Evolutionary conservation across 2,797 vertebrate genomes (phyloP).

Genomic region (Trichosurus vulpecula): DNA sequence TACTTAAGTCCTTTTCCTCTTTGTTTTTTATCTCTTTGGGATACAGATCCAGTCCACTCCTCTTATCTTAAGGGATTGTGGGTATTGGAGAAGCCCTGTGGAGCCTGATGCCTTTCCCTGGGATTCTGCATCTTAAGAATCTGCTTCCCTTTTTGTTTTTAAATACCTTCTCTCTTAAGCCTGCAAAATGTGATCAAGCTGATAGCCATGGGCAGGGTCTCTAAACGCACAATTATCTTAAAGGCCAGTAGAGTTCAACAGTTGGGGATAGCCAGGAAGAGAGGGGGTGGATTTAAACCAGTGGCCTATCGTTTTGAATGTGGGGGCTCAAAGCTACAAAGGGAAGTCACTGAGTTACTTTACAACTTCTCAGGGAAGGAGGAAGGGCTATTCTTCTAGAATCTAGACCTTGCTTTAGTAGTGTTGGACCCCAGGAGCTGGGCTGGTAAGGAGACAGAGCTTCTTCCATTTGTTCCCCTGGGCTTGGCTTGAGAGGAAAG

Average conservation of each 20-base stretch:
- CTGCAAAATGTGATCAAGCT: background rate
- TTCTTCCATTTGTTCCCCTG: background rate
- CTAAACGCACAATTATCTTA: background rate
- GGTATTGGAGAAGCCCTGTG: background rate
- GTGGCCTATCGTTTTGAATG: background rate
- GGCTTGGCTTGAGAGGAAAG: background rate
- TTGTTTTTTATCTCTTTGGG: no score
- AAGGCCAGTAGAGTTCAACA: background rate
- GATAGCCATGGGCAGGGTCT: background rate
- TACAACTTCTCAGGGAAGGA: background rate
- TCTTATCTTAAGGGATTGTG: background rate
- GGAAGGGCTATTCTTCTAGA: background rate
- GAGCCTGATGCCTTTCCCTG: background rate
- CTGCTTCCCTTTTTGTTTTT: background rate
- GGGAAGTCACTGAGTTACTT: background rate
- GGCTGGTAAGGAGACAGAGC: background rate
- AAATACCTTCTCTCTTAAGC: background rate
- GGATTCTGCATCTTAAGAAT: background rate
- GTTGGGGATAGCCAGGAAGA: background rate
- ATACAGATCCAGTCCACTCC: background rate
- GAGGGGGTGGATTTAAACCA: background rate
- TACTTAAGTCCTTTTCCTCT: no score
- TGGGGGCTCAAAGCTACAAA: background rate
- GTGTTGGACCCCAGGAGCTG: background rate
- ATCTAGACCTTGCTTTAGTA: background rate